Base-by-base conservation (phyloP, 1,140 invertebrate species). In the Anastatus disparis region DNA sequence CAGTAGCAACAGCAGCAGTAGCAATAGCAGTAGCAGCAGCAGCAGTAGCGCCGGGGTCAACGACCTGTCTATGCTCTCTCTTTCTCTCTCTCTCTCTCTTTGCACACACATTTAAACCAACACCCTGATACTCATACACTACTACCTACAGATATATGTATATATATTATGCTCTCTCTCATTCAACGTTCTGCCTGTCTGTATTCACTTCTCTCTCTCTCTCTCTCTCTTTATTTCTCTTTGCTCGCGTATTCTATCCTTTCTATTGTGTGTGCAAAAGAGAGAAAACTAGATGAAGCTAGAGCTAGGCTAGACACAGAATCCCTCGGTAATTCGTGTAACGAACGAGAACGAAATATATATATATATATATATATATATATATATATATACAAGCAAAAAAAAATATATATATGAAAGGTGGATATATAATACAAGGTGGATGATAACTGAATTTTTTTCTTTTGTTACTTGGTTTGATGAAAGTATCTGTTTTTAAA, bases 1-100 rank as follows among this genome's bases (percentile, higher is more conserved):
- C 2, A 22, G 13, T n/a, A 44, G 40, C 29, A 31, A 48, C 26
- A 44, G 2, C 52, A 22, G 56, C 42, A 52, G 44, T 31, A 40
- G 44, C 56, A 35, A 22, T 53, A 27, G 40, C 53, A 53, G n/a
- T 17, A 17, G 48, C n/a, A n/a, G n/a, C n/a, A n/a, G n/a, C n/a
- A 48, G 31, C 50, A 26, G 78, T 77, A 75, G 77, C 75, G 78
- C n/a, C 76, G 76, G 63, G 83, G 81, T 84, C 83, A 78, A 81
- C 75, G 82, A 83, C 81, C 83, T 81, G 82, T 82, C 81, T 84
- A 80, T 22, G 58, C 26, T 35, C n/a, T n/a, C n/a, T n/a, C n/a
- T n/a, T 46, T 69, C 65, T 53, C 66, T 12, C 56, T 48, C 58
- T 38, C 59, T 59, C 70, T 27, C 29, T 24, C 62, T 48, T 55